These are phyloP conservation scores for Phyllostomus hastatus DNA, from an alignment of 2,113 vertebrate species.

Conservation along the genomic window DNA sequence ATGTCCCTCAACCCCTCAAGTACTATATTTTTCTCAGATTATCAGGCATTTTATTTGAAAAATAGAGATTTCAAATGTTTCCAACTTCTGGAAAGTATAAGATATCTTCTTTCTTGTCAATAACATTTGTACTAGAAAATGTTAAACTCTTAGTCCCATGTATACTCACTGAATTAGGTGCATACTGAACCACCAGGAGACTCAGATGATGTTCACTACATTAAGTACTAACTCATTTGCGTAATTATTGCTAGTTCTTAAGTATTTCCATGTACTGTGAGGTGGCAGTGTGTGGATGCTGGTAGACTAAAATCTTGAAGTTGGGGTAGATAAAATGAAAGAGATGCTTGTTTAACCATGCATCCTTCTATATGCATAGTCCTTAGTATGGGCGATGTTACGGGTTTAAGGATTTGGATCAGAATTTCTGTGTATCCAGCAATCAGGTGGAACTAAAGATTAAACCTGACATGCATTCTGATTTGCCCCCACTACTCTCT, in stretches of 20 bases:
- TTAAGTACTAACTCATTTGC: background rate
- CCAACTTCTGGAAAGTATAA: background rate
- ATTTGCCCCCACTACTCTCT: background rate
- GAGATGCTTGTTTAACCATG: background rate
- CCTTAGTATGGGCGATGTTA: background rate
- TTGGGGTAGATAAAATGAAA: background rate
- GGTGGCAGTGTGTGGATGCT: background rate
- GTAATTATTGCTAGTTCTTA: background rate
- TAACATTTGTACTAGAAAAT: background rate
- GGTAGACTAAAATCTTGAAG: background rate
- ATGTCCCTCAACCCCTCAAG: no score
- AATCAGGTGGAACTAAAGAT: background rate
- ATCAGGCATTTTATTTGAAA: background rate
- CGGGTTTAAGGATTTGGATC: background rate
- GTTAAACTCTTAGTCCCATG: background rate
- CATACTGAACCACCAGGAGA: background rate
- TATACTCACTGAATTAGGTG: background rate
- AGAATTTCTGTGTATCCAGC: background rate
- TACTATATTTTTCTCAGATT: background rate
- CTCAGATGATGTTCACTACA: background rate
- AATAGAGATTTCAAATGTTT: background rate
- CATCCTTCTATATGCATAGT: accelerated
- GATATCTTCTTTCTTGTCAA: background rate
- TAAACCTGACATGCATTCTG: background rate
- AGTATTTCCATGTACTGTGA: background rate